A percentile compares a stretch with the other conserved stretches of the same genome.
Evolutionary conservation across 2,888 invertebrate genomes (phyloP).

Genomic region (Odontocerum albicorne): DNA sequence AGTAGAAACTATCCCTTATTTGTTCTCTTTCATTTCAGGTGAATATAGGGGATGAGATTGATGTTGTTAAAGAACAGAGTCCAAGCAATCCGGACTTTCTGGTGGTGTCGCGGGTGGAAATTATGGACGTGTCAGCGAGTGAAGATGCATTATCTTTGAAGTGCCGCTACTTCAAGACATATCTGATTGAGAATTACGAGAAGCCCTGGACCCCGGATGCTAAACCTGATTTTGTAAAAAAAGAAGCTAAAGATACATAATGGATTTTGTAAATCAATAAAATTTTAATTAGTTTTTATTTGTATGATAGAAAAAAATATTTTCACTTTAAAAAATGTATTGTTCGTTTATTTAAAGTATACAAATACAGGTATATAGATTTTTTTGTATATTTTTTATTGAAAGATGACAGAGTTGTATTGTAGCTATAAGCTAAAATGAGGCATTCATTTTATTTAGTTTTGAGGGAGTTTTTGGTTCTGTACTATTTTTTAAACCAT

Average conservation of each 20-base stretch:
- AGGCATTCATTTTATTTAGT: no score
- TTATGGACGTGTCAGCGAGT: conserved; percentile 57
- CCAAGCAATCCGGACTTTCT: conserved; percentile 69
- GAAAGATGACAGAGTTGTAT: no score
- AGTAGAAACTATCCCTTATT: conserved; percentile 27
- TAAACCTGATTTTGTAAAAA: neutral
- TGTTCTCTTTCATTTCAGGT: conserved; percentile 54
- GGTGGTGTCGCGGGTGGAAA: conserved; percentile 67
- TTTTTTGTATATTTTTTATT: no score
- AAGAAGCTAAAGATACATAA: neutral
- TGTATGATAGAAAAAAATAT: no score
- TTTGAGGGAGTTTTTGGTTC: no score
- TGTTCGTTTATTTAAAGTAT: no score
- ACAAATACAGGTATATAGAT: no score
- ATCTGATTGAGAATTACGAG: conserved; percentile 73
- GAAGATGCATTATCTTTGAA: conserved; percentile 63
- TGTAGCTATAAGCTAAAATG: no score
- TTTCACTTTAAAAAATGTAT: no score
- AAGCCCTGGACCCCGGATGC: conserved; percentile 49
- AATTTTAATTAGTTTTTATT: neutral
- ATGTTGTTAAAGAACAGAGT: conserved; percentile 70
- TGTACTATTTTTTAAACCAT: no score
- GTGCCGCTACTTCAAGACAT: conserved; percentile 66
- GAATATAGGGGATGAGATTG: conserved; percentile 72
- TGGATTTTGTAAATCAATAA: neutral